Conservation (phyloP, 1,140 invertebrate genomes). For the Sitophilus oryzae region DNA sequence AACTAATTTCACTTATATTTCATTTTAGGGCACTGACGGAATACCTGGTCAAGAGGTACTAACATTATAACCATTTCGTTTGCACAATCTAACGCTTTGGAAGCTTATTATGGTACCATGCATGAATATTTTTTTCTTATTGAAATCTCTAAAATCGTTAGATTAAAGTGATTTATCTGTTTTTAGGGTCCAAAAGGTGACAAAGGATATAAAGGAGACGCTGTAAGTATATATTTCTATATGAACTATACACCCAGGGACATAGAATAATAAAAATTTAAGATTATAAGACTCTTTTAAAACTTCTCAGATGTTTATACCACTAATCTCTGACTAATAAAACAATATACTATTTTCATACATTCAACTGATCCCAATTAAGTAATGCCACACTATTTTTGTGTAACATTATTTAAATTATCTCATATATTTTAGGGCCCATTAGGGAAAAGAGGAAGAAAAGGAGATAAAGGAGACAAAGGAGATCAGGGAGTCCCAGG, state of each 20-base stretch:
- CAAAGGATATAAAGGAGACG: constrained; percentile 79
- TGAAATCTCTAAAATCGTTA: too few species aligned
- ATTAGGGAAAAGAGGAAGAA: constrained; percentile 79
- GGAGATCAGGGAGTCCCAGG: constrained; percentile 94
- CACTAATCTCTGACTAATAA: too few species aligned
- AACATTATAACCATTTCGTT: constrained; percentile 18
- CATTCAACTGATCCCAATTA: too few species aligned
- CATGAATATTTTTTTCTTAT: neutral
- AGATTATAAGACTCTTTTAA: too few species aligned
- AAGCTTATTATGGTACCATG: neutral
- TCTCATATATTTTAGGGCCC: constrained; percentile 62
- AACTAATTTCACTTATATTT: too few species aligned
- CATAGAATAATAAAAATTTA: too few species aligned
- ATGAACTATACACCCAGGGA: too few species aligned
- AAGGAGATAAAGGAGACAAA: constrained; percentile 85
- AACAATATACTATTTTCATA: too few species aligned
- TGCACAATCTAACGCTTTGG: constrained; percentile 6
- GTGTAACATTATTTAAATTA: too few species aligned
- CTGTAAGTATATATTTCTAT: constrained; percentile 73
- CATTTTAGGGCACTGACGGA: constrained; percentile 82
- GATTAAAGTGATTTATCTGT: too few species aligned
- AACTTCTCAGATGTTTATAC: too few species aligned
- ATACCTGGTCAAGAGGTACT: constrained; percentile 83
- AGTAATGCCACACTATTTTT: too few species aligned
- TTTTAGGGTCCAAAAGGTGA: constrained; percentile 79